Base-by-base conservation (phyloP, 2,888 invertebrate genomes). In the Carpatolechia fugitivella region DNA sequence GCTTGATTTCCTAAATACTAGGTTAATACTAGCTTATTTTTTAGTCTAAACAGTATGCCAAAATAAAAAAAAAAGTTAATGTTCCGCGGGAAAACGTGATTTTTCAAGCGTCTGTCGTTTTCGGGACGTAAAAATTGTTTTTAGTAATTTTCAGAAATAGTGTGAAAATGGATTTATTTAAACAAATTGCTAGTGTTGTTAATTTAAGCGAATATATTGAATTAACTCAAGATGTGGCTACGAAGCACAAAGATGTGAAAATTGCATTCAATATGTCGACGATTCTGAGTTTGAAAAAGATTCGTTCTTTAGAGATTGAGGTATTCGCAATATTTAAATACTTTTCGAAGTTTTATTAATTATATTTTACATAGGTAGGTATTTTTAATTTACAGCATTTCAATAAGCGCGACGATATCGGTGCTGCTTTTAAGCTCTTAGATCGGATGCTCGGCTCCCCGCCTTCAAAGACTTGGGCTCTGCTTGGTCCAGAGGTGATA, bases 271-370 rank as follows among this genome's bases (percentile, higher is more conserved):
- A 82, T 54, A 75, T 80, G 69, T 70, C 82, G 5, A 75, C 77
- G 35, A 69, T 83, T 56, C 63, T 79, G 14, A 67, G 72, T 16
- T 61, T 87, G 56, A 85, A 82, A 60, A 82, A 82, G 65, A 68
- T 81, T 56, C 70, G 72, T 46, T 74, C 72, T 14, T 59, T 78
- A 29, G 87, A 88, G 77, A 69, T 86, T 31, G 82, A 85, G 69
- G 87, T 85, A 64, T 53, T 41, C 13, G 3, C 24, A 20, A 18
- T 16, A 10, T 18, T 3, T 16, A 40, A 10, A 10, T 8, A 18
- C 8, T 18, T 44, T 29, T 3, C 44, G 1, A 10, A 6, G 36
- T 24, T 35, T 20, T 13, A 36, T 7, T 18, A 1, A 24, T n/a
- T 49, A 20, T 31, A 7, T 24, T 24, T 24, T 4, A 3, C 24